Percentiles rank a stretch among this genome's conserved stretches.
Conservation (phyloP, 2,888 invertebrate genomes). For the Elmis aenea region DNA sequence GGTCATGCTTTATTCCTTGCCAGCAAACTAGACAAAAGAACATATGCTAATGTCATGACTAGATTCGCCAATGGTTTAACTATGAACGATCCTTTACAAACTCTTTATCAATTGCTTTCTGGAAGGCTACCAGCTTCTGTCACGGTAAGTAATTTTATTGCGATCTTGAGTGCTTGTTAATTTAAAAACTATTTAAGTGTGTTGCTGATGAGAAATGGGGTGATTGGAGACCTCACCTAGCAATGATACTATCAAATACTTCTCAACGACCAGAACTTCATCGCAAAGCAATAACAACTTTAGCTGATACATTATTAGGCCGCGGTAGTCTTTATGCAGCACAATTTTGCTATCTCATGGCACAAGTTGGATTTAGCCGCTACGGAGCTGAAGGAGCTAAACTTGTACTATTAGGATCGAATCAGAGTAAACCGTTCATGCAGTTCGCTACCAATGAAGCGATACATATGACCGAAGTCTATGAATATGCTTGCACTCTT, state of each 20-base stretch:
- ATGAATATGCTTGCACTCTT: conserved; percentile 85
- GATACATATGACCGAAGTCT: conserved; percentile 91
- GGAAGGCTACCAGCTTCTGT: conserved; percentile 75
- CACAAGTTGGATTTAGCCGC: conserved; percentile 57
- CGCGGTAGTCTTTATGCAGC: conserved; percentile 85
- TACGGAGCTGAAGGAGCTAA: conserved; percentile 55
- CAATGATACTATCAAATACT: conserved; percentile 88
- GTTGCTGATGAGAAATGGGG: conserved; percentile 72
- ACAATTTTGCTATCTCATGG: conserved; percentile 94
- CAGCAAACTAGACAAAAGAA: conserved; percentile 78
- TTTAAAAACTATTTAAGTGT: conserved; percentile 48
- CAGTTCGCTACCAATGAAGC: conserved; percentile 76
- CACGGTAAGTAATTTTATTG: conserved; percentile 50
- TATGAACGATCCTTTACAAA: conserved; percentile 83
- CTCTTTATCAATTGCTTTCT: conserved; percentile 87
- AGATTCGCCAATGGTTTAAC: conserved; percentile 83
- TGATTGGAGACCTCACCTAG: conserved; percentile 95
- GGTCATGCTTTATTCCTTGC: conserved; percentile 91
- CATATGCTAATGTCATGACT: conserved; percentile 79
- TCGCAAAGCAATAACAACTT: conserved; percentile 67
- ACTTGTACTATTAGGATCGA: conserved; percentile 75
- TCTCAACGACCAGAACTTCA: conserved; percentile 71
- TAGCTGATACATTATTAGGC: conserved; percentile 66
- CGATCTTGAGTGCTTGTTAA: conserved; percentile 2
- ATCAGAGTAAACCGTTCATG: conserved; percentile 57